Percentiles rank a stretch among this genome's conserved stretches.
Evolutionary conservation across 2,113 vertebrate species (phyloP).

Genomic region (Cavia porcellus): DNA sequence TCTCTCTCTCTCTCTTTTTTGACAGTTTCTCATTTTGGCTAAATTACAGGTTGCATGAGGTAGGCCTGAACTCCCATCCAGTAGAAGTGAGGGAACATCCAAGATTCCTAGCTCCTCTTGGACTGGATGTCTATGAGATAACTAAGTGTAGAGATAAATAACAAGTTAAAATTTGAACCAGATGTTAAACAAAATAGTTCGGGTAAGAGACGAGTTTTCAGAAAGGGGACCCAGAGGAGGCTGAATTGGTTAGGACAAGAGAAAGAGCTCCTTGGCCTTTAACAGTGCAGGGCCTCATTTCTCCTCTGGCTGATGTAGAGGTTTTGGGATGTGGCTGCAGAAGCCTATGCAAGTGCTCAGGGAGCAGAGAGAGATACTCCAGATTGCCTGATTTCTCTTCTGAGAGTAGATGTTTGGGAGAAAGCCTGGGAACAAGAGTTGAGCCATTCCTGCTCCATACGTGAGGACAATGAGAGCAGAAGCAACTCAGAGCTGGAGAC

Average conservation of each 20-base stretch:
- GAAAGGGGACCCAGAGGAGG: background rate
- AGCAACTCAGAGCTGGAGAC: background rate
- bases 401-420: background rate
- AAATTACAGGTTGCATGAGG: no score
- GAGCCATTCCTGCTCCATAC: background rate
- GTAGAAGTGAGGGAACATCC: background rate
- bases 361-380: background rate
- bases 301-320: background rate
- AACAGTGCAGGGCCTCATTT: background rate
- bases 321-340: background rate
- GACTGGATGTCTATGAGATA: background rate
- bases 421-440: background rate
- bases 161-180: background rate
- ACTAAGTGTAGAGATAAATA: background rate
- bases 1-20: background rate
- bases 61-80: background rate
- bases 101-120: background rate
- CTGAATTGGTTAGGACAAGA: background rate
- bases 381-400: background rate
- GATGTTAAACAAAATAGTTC: background rate
- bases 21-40: background rate
- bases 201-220: background rate
- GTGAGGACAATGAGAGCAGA: background rate
- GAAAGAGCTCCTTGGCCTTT: background rate
- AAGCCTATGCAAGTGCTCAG: background rate